Evolutionary conservation across 2,797 vertebrate species (phyloP), one percentile per base, ranked within the genome.

Genomic region (Varecia variegata): DNA sequence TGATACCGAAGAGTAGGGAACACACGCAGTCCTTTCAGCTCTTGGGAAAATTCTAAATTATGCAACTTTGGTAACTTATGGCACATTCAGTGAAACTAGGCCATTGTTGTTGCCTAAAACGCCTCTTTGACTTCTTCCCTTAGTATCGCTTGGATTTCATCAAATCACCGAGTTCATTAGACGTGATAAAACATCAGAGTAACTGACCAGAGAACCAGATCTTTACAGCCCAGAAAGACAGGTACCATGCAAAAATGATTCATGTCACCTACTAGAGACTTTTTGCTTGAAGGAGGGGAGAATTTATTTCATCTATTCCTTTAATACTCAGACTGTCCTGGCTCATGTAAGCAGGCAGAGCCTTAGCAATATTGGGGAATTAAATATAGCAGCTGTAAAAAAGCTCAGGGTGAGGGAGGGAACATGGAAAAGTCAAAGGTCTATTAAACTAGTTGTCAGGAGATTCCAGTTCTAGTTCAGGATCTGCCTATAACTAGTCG

Each of bases 31-130:
- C 85, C 85, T 97, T 98, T 97, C 92, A 97, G 71, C 92, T 97
- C 94, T 67, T 97, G 98, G 95, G 90, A 98, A 97, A 97, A 97
- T 85, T 93, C 96, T 96, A 87, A 98, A 97, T 98, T 98, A 97
- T 94, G 96, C n/a, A 96, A 97, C 94, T 23, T 92, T 90, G 94
- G 70, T 95, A 95, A 85, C 50, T 32, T 58, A 70, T 70, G 60
- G 87, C 73, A 87, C 80, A 74, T 93, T 32, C 62, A 68, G 71
- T 92, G 73, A 96, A 93, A 70, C 56, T 23, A 79, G 56, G 81
- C 56, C 50, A 47, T 73, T 93, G 65, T 54, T 74, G 12, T 65
- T 79, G 40, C 47, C 56, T 92, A 25, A 77, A 96, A 91, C 27
- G 86, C 79, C 70, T 85, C 67, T 80, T 84, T 1, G 4, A 14